Evolutionary conservation across 2,113 vertebrate genomes (phyloP), one percentile per base, ranked within the genome.

Genomic region (Bubo bubo): DNA sequence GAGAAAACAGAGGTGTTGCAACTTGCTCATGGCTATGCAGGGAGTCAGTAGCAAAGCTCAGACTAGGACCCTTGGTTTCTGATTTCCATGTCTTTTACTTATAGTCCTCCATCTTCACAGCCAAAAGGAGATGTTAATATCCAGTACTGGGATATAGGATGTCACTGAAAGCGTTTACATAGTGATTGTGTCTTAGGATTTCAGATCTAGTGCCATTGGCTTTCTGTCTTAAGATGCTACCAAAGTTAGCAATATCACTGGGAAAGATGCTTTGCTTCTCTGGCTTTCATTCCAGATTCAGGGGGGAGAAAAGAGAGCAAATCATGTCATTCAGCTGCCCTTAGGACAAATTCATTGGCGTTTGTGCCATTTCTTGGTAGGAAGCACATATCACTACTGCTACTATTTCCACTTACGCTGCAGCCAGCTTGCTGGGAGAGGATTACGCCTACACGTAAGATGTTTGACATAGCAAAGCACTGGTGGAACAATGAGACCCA

Each of bases 401-500:
- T 95, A 16, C 41, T 80, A 39, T 88, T 89, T 77, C 90, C 81
- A 35, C 62, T 93, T 39, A 27, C 35, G 75, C 17, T 63, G 88
- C 64, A 71, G 83, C 76, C 90, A 70, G 49, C 30, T 62, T 62
- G 37, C 86, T 83, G 80, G 67, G 70, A 85, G 83, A 90, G 86
- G 60, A 76, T 70, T 79, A 80, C 28, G 12, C 95, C 97, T 85
- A 95, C 95, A 88, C 0, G 0, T 73, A 93, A 82, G 86, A 77
- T 92, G 49, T 94, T 85, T 94, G 72, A 95, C 91, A 66, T 90
- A 94, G 92, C 81, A 85, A 47, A 90, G 55, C 55, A 27, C 66
- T 76, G 47, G 55, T 87, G 76, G 73, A 96, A 95, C 90, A 97
- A 91, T 62, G 68, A 92, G 19, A 93, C 49, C 75, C 84, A 94